Base-by-base conservation (phyloP, 2,797 vertebrate species). In the Rhabdophis nuchalis region DNA sequence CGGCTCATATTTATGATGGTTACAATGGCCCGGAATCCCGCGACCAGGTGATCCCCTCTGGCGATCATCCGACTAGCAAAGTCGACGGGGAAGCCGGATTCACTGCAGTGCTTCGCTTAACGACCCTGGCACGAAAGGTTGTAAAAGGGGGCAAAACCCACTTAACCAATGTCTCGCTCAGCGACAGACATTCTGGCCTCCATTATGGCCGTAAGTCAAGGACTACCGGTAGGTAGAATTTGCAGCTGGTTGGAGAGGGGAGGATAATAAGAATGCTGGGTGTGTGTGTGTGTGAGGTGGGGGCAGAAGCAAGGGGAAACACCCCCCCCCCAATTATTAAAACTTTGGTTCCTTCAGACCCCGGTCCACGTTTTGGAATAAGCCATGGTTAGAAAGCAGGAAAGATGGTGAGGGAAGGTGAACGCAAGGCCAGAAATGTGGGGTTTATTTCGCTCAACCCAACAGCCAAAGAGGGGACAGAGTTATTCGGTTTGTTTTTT, bases 361-460 rank as follows among this genome's bases (percentile, higher is more conserved):
- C 97, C 97, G 96, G 98, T 98, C 98, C 97, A 97, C 97, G 95
- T 97, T 95, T 96, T 97, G 96, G 97, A 97, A 93, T 95, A 97
- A 97, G 94, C 95, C 91, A 97, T 96, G 94, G 94, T 64, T 93
- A 86, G 90, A 96, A 96, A 96, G 97, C 53, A n/a, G 36, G 46
- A 7, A 97, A 94, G 96, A 96, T 96, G 96, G 95, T 96, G 46
- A 86, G 29, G 23, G 94, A 94, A 29, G 95, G 52, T 0, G 97
- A 98, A 97, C 97, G 97, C 95, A 96, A 97, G 97, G 97, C 97
- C 97, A 98, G 96, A 97, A 89, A 94, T 96, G 89, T 53, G 9
- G 92, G 93, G 23, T 90, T 64, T 32, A 68, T 86, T 82, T 52
- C 0, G 58, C n/a, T 86, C 32, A 8, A 25, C 61, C 27, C 90